Evolutionary conservation across 2,797 vertebrate genomes (phyloP), one percentile per base, ranked within the genome.

Genomic region (Anisognathus igniventris): DNA sequence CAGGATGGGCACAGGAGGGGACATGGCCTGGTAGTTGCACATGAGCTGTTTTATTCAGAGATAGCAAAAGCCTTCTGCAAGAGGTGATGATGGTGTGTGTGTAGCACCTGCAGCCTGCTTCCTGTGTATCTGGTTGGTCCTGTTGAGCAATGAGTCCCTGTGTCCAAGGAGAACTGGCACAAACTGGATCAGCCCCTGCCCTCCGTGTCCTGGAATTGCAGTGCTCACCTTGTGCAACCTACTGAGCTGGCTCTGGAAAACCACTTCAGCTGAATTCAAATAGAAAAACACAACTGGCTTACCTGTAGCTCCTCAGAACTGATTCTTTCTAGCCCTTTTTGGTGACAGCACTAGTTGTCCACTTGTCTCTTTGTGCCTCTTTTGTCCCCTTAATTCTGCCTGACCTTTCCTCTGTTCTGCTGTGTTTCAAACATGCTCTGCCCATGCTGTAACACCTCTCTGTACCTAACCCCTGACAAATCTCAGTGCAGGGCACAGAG

Each of bases 81-180:
- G 3, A 65, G 60, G 53, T 82, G 81, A 24, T 42, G 60, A 22
- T 67, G 70, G 40, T 23, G 62, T 37, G 48, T 56, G 57, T 3
- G 3, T 1, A 53, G 67, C 56, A 82, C 71, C 77, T 86, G 70
- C 24, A 51, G 1, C 37, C 53, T 85, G 17, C 54, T 91, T 72
- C 91, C 87, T 61, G 78, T n/a, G 35, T 2, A 1, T 83, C 96
- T 94, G 75, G 84, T 93, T 77, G 72, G 57, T 90, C 91, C 81
- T 91, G 91, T 80, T 87, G 8, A 48, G 42, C 57, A 71, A 14
- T 8, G 53, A 74, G 56, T 30, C 57, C 28, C 2, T 22, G 3
- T 27, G 27, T 72, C 50, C 54, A 5, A 80, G 35, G 68, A 82
- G 61, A 80, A 17, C 31, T 77, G 65, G 74, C 18, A 16, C 42